Conservation (phyloP, 2,797 vertebrate species). For the Pampus argenteus region DNA sequence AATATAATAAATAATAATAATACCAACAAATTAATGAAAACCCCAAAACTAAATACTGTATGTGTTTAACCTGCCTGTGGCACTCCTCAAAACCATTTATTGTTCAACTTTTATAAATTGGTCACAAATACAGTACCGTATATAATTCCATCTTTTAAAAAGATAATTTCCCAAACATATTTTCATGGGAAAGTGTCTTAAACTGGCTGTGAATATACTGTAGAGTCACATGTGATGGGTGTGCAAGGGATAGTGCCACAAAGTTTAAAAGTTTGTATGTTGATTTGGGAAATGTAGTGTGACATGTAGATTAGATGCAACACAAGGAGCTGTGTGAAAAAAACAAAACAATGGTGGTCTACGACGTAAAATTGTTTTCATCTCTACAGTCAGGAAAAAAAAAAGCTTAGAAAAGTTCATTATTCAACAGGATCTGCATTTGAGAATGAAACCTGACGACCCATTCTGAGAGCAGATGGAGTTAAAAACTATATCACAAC, state of each 20-base stretch:
- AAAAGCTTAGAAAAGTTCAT: conserved; percentile 24
- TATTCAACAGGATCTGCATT: conserved; percentile 24
- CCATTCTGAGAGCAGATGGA: conserved; percentile 25
- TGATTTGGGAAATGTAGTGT: not conserved
- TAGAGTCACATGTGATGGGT: conserved; percentile 11
- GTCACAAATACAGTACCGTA: not conserved
- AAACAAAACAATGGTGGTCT: not conserved
- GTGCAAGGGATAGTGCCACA: not conserved
- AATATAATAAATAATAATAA: no score
- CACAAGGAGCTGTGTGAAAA: conserved; percentile 5
- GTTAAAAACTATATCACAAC: conserved; percentile 80
- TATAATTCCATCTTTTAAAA: not conserved
- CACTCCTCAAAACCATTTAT: not conserved
- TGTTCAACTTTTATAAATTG: not conserved
- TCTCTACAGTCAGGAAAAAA: conserved; percentile 28
- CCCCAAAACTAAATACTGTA: conserved; percentile 4
- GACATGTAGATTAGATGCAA: conserved; percentile 10
- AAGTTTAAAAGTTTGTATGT: conserved; percentile 6
- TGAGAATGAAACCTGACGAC: conserved; percentile 15
- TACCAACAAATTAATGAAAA: conserved; percentile 33
- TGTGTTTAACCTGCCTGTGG: not conserved
- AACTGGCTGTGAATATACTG: not conserved
- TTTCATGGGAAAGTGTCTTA: not conserved
- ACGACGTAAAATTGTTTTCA: not conserved
- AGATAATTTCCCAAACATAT: not conserved